These are phyloP conservation scores for Apotomis capreana DNA, from an alignment of 2,888 invertebrate species.

Conservation along the genomic window DNA sequence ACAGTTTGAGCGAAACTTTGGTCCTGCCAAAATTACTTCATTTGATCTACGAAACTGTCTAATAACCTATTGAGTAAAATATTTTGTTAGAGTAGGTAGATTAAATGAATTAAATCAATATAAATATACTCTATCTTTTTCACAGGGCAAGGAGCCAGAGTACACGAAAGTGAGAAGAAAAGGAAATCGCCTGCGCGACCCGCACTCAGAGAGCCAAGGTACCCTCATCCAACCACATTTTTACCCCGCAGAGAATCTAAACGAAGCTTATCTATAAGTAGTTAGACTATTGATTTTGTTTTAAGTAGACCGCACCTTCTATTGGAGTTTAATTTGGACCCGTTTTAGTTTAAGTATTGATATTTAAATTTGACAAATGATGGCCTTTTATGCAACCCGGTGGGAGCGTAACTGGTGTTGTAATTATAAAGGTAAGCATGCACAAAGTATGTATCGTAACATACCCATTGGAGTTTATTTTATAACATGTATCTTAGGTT, in stretches of 20 bases:
- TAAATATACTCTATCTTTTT: slow-evolving; percentile 31
- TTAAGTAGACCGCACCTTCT: slow-evolving; percentile 78
- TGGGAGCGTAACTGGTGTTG: slow-evolving; percentile 82
- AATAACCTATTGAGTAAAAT: too few species aligned
- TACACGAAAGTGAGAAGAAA: slow-evolving; percentile 93
- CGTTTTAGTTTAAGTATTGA: slow-evolving; percentile 75
- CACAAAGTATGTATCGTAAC: slow-evolving; percentile 75
- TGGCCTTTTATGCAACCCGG: slow-evolving; percentile 82
- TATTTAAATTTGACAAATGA: slow-evolving; percentile 79
- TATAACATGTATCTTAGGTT: slow-evolving; percentile 17
- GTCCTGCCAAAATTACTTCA: too few species aligned
- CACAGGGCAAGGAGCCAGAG: slow-evolving; percentile 90
- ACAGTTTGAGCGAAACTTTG: too few species aligned
- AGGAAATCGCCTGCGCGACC: slow-evolving; percentile 90
- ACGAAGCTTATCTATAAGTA: slow-evolving; percentile 73
- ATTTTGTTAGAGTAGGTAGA: too few species aligned
- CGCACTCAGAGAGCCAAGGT: slow-evolving; percentile 94
- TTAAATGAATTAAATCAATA: background rate
- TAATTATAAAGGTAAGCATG: slow-evolving; percentile 83
- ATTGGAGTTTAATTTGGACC: slow-evolving; percentile 73
- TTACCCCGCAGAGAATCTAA: slow-evolving; percentile 46
- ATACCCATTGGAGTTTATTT: slow-evolving; percentile 50
- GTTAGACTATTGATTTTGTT: slow-evolving; percentile 76
- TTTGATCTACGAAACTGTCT: too few species aligned
- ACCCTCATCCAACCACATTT: slow-evolving; percentile 48